Conservation (phyloP, 2,113 vertebrate species). For the Proteles cristata region DNA sequence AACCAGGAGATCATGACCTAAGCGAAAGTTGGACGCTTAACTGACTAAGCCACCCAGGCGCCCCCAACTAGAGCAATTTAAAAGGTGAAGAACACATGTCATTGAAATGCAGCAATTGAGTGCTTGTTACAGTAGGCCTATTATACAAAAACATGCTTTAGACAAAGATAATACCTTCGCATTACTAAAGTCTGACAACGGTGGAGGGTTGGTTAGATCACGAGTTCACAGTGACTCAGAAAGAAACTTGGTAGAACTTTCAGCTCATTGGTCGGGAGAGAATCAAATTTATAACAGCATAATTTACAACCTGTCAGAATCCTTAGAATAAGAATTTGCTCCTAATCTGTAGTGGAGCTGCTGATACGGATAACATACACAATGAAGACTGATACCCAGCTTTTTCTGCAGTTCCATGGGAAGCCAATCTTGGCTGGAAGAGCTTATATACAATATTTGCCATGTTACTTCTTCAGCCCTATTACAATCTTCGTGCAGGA, state of each 20-base stretch:
- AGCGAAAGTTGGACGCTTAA: no score
- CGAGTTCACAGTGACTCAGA: neutral
- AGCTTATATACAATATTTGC: neutral
- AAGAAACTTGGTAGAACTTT: neutral
- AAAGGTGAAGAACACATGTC: neutral
- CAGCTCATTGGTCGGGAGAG: neutral
- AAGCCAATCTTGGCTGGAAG: slow-evolving; percentile 60
- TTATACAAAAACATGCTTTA: neutral
- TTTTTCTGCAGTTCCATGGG: neutral
- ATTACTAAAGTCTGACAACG: neutral
- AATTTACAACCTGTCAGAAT: slow-evolving; percentile 31
- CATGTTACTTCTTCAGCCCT: neutral
- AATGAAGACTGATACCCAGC: neutral
- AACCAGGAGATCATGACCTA: no score
- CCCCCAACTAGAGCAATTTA: neutral
- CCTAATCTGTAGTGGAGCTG: neutral
- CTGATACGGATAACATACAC: slow-evolving; percentile 42
- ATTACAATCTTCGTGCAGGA: slow-evolving; percentile 33
- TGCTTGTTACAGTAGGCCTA: neutral
- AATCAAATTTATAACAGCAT: slow-evolving; percentile 1
- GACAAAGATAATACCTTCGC: neutral
- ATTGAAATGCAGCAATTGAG: neutral
- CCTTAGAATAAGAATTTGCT: slow-evolving; percentile 59
- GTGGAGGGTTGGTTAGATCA: neutral
- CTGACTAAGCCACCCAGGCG: no score